Evolutionary conservation across 2,888 invertebrate species (phyloP).

Genomic region (Esperia sulphurella): DNA sequence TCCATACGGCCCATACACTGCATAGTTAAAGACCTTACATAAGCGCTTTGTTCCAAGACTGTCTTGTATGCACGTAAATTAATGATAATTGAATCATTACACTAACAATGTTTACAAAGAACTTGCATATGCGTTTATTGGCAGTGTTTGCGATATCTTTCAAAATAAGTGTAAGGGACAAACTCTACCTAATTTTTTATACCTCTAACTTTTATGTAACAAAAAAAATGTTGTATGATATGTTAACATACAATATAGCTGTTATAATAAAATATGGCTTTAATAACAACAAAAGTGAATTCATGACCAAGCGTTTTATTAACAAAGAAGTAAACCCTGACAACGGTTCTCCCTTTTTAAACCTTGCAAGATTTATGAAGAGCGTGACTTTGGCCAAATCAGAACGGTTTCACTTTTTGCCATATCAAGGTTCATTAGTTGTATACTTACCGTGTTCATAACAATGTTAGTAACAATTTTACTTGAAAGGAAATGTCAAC

Average conservation of each 20-base stretch:
- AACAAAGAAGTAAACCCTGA: neutral
- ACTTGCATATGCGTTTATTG: too few relatives aligned
- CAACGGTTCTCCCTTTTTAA: constrained; percentile 5
- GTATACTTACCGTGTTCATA: too few relatives aligned
- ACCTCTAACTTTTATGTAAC: too few relatives aligned
- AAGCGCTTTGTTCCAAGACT: neutral
- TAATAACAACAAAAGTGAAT: neutral
- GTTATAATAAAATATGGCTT: neutral
- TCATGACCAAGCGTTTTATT: neutral
- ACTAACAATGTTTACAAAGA: too few relatives aligned
- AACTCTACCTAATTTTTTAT: too few relatives aligned
- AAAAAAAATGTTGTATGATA: too few relatives aligned
- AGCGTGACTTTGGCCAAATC: constrained; percentile 8
- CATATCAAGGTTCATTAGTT: neutral
- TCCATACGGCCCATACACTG: neutral
- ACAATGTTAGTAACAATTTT: too few relatives aligned
- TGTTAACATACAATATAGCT: neutral
- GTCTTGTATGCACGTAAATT: neutral
- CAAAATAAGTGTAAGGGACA: too few relatives aligned
- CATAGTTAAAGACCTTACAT: neutral
- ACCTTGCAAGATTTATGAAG: constrained; percentile 15
- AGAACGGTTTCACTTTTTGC: constrained; percentile 7
- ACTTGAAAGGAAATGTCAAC: too few relatives aligned
- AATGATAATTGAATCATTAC: neutral
- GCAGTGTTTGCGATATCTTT: too few relatives aligned